Conservation (phyloP, 2,797 vertebrate species). For the Hyperoplus lanceolatus region DNA sequence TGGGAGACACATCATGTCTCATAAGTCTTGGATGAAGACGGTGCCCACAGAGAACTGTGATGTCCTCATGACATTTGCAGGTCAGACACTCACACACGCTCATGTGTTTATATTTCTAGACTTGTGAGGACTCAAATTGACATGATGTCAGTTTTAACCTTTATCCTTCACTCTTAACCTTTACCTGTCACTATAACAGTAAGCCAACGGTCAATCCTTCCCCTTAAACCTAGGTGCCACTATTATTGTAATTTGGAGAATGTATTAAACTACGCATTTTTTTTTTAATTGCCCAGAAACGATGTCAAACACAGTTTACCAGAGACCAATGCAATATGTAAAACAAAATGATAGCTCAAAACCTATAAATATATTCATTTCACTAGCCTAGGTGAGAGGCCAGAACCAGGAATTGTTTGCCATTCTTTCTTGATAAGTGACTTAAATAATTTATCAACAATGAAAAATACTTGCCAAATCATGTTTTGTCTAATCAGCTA, state of each 20-base stretch:
- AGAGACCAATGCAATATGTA: no score
- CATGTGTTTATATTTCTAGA: constrained; percentile 11
- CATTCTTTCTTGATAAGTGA: neutral
- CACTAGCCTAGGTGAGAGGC: neutral
- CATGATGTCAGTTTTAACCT: neutral
- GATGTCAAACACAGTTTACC: neutral
- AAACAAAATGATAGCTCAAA: neutral
- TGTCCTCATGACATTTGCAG: constrained; percentile 97
- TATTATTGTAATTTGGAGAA: neutral
- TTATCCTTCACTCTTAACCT: neutral
- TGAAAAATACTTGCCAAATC: neutral
- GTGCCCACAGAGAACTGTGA: constrained; percentile 99
- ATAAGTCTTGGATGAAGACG: constrained; percentile 99
- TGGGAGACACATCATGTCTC: constrained; percentile 97
- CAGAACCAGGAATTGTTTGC: neutral
- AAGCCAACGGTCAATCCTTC: neutral
- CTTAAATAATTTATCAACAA: neutral
- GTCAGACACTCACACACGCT: constrained; percentile 75
- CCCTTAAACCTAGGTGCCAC: neutral
- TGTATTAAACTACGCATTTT: neutral
- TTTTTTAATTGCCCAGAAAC: neutral
- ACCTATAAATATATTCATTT: neutral
- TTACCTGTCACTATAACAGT: neutral
- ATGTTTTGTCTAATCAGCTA: neutral
- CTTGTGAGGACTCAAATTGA: neutral